Conservation (phyloP, 92 coral and sea anemone genomes). For the Heliopora coerulea region DNA sequence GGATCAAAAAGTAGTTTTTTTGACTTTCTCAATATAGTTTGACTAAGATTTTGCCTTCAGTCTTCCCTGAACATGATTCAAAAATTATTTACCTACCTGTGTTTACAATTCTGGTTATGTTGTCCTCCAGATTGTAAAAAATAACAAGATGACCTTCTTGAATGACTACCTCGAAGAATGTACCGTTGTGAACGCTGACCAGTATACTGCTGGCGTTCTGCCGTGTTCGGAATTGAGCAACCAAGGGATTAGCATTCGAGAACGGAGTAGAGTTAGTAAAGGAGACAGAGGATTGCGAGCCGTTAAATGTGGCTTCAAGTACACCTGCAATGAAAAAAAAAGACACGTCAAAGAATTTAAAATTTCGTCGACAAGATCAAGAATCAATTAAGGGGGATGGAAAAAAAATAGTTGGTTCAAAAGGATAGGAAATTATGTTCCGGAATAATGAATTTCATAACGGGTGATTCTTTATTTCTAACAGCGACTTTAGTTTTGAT, state of each 20-base stretch:
- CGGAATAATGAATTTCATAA: too few species aligned
- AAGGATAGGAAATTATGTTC: too few species aligned
- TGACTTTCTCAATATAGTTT: too few species aligned
- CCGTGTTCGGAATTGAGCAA: constrained; percentile 65
- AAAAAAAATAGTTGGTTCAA: too few species aligned
- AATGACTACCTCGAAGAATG: constrained; percentile 55
- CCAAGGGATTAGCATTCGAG: not conserved
- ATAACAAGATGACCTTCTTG: constrained; percentile 50
- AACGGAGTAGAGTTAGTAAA: constrained; percentile 47
- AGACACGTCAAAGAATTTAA: not conserved
- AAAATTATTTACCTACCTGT: constrained; percentile 51
- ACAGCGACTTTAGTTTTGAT: too few species aligned
- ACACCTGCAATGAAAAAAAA: constrained; percentile 56
- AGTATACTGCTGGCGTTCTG: constrained; percentile 54
- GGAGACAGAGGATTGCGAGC: constrained; percentile 57
- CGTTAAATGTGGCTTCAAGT: constrained; percentile 71
- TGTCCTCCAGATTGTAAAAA: constrained; percentile 50
- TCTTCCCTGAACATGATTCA: too few species aligned
- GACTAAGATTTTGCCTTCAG: too few species aligned
- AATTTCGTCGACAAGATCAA: not conserved
- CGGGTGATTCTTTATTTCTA: too few species aligned
- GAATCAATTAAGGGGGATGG: too few species aligned
- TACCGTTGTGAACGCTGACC: constrained; percentile 25
- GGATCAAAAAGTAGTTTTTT: too few species aligned
- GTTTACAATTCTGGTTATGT: constrained; percentile 44